Evolutionary conservation across 2,113 vertebrate genomes (phyloP), one percentile per base, ranked within the genome.

Genomic region (Poicephalus meyeri): DNA sequence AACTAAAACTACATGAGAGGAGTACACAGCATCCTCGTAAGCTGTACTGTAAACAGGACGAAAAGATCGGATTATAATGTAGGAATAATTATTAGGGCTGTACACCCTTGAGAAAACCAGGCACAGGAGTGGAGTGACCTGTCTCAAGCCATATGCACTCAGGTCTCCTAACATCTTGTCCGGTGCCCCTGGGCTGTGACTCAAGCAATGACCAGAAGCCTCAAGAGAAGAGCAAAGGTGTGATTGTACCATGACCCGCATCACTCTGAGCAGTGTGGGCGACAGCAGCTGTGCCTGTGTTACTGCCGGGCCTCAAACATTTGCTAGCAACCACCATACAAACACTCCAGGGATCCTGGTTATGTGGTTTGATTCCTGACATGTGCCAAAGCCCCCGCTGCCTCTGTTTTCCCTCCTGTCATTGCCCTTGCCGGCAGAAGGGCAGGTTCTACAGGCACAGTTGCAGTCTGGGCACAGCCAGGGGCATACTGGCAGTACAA

Each of bases 241-340:
- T 66, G 90, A 26, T 42, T 68, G 33, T 85, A 16, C n/a, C 69
- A 2, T 23, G 61, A 44, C 52, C 74, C 60, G 4, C 18, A 3
- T 72, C 31, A 13, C 52, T 23, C 39, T 2, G 21, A 55, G 78
- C 2, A 1, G 35, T 7, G 85, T 91, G 78, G 85, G 92, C 0
- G 13, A 49, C 63, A 88, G 63, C 94, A 95, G 92, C 90, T 89
- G 90, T 80, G 66, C 61, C 69, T 41, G 33, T 50, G 47, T 41
- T 68, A 14, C 42, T 56, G 74, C 77, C 0, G 0, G 56, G 52
- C 56, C 70, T 68, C 58, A 28, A 31, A 72, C 66, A 52, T 56
- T 76, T 93, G 95, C 82, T 86, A 61, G 66, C 78, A 89, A 86
- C 82, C 49, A 52, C 21, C 63, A 35, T 3, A 23, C 66, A 80